Base-by-base conservation (phyloP, 1,140 invertebrate species). In the Latrodectus geometricus region DNA sequence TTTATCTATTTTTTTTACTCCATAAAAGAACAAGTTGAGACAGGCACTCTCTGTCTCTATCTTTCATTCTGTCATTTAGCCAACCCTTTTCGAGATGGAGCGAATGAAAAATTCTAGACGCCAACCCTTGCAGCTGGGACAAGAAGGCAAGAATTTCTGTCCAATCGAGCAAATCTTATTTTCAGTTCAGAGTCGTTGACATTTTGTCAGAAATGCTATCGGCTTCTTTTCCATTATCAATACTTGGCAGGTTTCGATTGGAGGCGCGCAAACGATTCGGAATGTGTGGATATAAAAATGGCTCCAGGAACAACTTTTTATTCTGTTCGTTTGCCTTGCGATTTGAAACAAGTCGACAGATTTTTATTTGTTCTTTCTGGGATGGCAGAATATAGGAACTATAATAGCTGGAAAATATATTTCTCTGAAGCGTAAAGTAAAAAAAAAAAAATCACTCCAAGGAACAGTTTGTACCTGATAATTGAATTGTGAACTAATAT, bases 121-220 rank as follows among this genome's bases (percentile, higher is more conserved):
- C 11, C 11, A 17, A 61, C 54, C 54, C 8, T 61, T 14, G 54
- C 54, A 61, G 54, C 54, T 61, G 54, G 54, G 54, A 61, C 54
- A 61, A 61, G 54, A 4, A 61, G 54, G 54, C 54, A 14, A 17
- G 54, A 61, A 61, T 61, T 61, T 8, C 54, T 61, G 54, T 61
- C 54, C 54, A 61, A 61, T 61, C 54, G 54, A 61, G 54, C 54
- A 61, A 61, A 61, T 61, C 54, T 61, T 61, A 61, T 61, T 61
- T 61, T 61, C 54, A 17, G 11, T 3, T 14, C 54, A 61, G 17
- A 61, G 54, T 61, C 54, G 54, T 61, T 61, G 54, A 61, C 54
- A 61, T 61, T 61, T 61, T 61, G 54, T 61, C 54, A 61, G 54
- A 61, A 61, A 61, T 61, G 54, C 54, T 61, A 61, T 61, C 54